A percentile compares a stretch with the other conserved stretches of the same genome.
phyloP scores from a whole-genome alignment of 2,797 vertebrate species.

The Limnodromus scolopaceus region DNA sequence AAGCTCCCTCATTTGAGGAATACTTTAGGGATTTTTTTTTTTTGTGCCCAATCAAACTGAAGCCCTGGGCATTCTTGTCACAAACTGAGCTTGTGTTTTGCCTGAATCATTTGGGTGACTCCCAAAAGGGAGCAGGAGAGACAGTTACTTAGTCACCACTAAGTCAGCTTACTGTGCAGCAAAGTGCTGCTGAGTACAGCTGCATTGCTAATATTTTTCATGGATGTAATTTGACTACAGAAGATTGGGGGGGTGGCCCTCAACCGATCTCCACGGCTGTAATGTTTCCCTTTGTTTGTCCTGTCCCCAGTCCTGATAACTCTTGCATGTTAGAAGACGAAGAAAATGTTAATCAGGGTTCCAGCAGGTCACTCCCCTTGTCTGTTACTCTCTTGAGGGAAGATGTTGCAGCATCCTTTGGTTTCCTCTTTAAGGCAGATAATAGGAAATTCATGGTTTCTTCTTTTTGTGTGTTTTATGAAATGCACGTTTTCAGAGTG shows the following conservation, averaged over 20 bases:
- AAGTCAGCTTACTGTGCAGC: not conserved
- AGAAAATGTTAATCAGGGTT: not conserved
- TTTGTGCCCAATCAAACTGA: not conserved
- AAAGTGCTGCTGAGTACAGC: not conserved
- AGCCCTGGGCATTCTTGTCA: not conserved
- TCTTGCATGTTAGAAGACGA: slow-evolving; percentile 40
- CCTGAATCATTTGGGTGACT: not conserved
- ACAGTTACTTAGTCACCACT: not conserved
- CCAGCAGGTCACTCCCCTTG: not conserved
- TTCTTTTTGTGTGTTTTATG: not conserved
- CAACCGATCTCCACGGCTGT: slow-evolving; percentile 67
- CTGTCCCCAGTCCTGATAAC: slow-evolving; percentile 34
- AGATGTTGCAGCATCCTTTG: not conserved
- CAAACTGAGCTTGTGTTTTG: not conserved
- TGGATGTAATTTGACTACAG: not conserved
- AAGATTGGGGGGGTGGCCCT: not conserved
- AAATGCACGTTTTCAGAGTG: not conserved
- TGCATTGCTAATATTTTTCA: not conserved
- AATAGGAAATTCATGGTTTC: not conserved
- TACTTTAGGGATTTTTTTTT: not conserved
- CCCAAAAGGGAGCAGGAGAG: not conserved
- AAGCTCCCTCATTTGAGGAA: not conserved
- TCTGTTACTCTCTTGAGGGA: not conserved
- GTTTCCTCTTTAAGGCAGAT: not conserved
- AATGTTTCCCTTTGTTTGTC: slow-evolving; percentile 62